Base-by-base conservation (phyloP, 2,113 vertebrate species). In the Halichoeres trimaculatus region DNA sequence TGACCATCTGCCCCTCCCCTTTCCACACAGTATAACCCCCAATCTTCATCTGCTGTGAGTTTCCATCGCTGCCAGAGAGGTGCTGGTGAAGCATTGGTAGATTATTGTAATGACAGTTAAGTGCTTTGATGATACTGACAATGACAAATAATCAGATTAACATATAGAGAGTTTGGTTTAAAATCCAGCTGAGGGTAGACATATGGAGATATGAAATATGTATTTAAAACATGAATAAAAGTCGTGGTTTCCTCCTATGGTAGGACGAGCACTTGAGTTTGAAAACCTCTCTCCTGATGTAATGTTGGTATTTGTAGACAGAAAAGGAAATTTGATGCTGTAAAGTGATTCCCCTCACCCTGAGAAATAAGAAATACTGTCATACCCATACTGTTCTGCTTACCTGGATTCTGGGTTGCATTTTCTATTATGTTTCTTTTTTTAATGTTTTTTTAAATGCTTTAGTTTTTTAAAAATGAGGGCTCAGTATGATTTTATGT, bases 181-280 rank as follows among this genome's bases (percentile, higher is more conserved):
- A 77, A 67, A 66, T 77, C 48, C 51, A 67, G 66, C 71, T 63
- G 60, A 79, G 50, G 36, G 54, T 55, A 66, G 52, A 60, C 48
- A 65, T 40, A 63, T 87, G 68, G 87, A 81, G 79, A 83, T 62
- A 68, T 73, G 68, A 30, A 66, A 41, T 69, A 74, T 84, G 79
- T 80, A 78, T 89, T 89, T 79, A 60, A 77, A 80, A 68, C 65
- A 72, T 20, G 64, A 93, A 89, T 94, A 92, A 94, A 93, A 95
- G 94, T 93, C 94, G 94, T 95, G 93, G 95, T 94, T 96, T 98
- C 97, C 98, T 98, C 98, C 98, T 98, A 97, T 99, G 97, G 96
- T 94, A 97, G 97, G 97, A 98, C 90, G 76, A 93, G 92, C 95
- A 95, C 93, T 93, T 95, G 92, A 94, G 94, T 95, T 93, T 65